These are phyloP conservation scores for Cybosia mesomella DNA, from an alignment of 2,888 invertebrate species.

Conservation along the genomic window DNA sequence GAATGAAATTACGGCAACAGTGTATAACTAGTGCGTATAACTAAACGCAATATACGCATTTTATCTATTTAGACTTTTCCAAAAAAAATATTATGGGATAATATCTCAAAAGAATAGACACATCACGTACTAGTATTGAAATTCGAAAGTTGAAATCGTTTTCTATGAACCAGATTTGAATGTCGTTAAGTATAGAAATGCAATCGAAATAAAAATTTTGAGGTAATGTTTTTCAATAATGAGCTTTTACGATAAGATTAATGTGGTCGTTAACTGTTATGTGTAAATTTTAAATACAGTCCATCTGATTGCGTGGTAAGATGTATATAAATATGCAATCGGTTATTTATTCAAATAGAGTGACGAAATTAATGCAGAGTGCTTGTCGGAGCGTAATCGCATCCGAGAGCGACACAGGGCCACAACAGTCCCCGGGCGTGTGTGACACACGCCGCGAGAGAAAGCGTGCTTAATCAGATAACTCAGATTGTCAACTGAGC, in stretches of 20 bases:
- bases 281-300: slow-evolving; percentile 65
- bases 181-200: slow-evolving; percentile 23
- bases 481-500: slow-evolving; percentile 86
- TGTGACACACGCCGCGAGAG: slow-evolving; percentile 78
- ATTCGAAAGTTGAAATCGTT: slow-evolving; percentile 16
- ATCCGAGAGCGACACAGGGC: slow-evolving; percentile 62
- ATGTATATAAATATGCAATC: slow-evolving; percentile 77
- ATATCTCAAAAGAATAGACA: slow-evolving; percentile 1
- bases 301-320: slow-evolving; percentile 68
- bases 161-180: slow-evolving; percentile 16
- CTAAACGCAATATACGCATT: slow-evolving; percentile 11
- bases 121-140: slow-evolving; percentile 13
- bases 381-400: slow-evolving; percentile 71
- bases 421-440: slow-evolving; percentile 59
- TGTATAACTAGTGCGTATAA: too few species aligned
- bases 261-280: slow-evolving; percentile 66
- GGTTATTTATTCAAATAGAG: slow-evolving; percentile 82
- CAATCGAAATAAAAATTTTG: slow-evolving; percentile 22
- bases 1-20: slow-evolving; percentile 13
- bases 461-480: slow-evolving; percentile 87
- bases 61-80: slow-evolving; percentile 5
- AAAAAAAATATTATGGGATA: slow-evolving; percentile 3
- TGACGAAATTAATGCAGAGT: slow-evolving; percentile 81
- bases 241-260: slow-evolving; percentile 62
- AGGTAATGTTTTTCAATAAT: slow-evolving; percentile 23